Conservation (phyloP, 1,140 invertebrate genomes). For the Achroia grisella region DNA sequence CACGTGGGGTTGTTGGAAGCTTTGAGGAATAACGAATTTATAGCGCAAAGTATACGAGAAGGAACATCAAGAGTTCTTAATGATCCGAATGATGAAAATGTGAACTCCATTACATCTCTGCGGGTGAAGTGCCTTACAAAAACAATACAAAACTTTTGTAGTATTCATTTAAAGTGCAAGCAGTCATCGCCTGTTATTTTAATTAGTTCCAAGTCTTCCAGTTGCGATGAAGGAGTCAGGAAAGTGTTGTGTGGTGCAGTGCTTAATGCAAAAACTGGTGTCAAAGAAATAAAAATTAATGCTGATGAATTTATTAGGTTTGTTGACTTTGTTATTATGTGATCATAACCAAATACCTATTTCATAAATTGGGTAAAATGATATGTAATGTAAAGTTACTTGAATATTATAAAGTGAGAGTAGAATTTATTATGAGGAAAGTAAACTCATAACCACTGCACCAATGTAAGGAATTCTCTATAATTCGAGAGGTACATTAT, state of each 20-base stretch:
- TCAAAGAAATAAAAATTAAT: slow-evolving; percentile 59
- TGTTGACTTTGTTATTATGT: too few species aligned
- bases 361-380: too few species aligned
- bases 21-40: slow-evolving; percentile 24
- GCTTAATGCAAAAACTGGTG: slow-evolving; percentile 58
- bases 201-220: slow-evolving; percentile 67
- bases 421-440: too few species aligned
- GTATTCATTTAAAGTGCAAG: slow-evolving; percentile 26
- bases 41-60: slow-evolving; percentile 23
- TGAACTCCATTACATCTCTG: slow-evolving; percentile 36
- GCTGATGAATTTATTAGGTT: slow-evolving; percentile 62
- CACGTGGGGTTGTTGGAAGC: slow-evolving; percentile 29
- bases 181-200: slow-evolving; percentile 31
- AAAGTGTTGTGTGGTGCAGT: slow-evolving; percentile 68
- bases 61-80: slow-evolving; percentile 14
- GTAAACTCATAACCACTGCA: too few species aligned
- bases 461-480: too few species aligned
- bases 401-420: too few species aligned
- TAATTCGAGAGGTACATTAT: too few species aligned
- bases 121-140: slow-evolving; percentile 49
- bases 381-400: too few species aligned
- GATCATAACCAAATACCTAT: too few species aligned
- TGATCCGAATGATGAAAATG: slow-evolving; percentile 25
- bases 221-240: slow-evolving; percentile 22
- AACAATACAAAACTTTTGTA: slow-evolving; percentile 47